Conservation (phyloP, 1,140 invertebrate genomes). For the Drepana arcuata region DNA sequence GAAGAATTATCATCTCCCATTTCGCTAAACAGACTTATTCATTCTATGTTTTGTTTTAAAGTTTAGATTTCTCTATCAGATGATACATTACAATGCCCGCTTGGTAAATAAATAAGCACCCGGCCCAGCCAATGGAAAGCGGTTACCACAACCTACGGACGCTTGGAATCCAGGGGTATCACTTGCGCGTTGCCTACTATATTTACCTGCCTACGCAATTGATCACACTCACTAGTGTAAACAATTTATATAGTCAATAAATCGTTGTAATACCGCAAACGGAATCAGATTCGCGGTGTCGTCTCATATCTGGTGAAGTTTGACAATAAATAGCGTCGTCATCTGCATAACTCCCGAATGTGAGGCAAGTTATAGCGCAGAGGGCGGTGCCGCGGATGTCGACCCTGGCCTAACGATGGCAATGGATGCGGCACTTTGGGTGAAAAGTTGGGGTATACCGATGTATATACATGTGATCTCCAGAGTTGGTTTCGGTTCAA, state of each 20-base stretch:
- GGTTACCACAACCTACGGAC: background rate
- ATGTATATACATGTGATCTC: no score
- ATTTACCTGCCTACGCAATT: constrained; percentile 3
- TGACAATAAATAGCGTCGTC: constrained; percentile 57
- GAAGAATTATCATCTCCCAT: no score
- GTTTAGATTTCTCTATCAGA: background rate
- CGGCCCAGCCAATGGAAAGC: background rate
- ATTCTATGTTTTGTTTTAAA: no score
- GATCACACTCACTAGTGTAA: no score
- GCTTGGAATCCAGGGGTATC: background rate
- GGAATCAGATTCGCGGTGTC: constrained; percentile 64
- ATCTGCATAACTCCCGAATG: constrained; percentile 61
- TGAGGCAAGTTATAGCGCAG: constrained; percentile 29
- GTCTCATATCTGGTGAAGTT: constrained; percentile 64
- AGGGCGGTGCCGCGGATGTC: constrained; percentile 10
- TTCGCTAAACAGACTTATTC: no score
- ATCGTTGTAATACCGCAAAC: constrained; percentile 48
- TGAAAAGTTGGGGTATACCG: no score
- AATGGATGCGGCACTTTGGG: constrained; percentile 13
- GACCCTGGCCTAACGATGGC: background rate
- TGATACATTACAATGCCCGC: background rate
- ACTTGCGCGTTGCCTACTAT: background rate
- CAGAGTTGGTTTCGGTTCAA: no score
- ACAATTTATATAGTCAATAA: constrained; percentile 44
- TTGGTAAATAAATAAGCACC: background rate